Conservation (phyloP, 2,797 vertebrate species). For the Enteromius trimaculatus region DNA sequence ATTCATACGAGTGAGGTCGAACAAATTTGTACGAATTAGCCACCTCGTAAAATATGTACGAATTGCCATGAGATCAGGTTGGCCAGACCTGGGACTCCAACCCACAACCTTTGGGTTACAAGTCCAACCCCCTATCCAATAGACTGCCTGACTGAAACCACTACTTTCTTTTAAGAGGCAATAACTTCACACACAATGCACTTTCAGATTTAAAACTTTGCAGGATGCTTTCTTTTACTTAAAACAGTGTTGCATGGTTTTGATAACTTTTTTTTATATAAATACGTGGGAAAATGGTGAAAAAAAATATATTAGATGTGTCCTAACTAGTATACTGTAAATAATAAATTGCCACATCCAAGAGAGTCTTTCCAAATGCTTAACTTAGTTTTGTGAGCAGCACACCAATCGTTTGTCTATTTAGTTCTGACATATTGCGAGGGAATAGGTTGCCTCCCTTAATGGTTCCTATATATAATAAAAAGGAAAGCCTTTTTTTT, state of each 20-base stretch:
- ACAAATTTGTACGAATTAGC: too few species aligned
- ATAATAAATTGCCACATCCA: not conserved
- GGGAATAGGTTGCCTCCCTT: slow-evolving; percentile 37
- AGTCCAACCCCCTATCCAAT: too few species aligned
- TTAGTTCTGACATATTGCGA: slow-evolving; percentile 30
- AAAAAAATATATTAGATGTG: not conserved
- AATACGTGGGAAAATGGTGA: not conserved
- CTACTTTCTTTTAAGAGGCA: too few species aligned
- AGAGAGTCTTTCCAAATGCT: not conserved
- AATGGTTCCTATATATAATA: slow-evolving; percentile 17
- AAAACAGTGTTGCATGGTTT: not conserved
- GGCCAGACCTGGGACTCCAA: too few species aligned
- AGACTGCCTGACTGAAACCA: too few species aligned
- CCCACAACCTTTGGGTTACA: too few species aligned
- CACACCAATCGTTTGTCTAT: slow-evolving; percentile 4
- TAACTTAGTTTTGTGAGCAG: not conserved
- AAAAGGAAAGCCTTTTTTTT: slow-evolving; percentile 28
- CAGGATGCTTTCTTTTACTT: too few species aligned
- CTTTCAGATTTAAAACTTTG: too few species aligned
- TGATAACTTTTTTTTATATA: not conserved
- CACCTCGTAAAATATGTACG: too few species aligned
- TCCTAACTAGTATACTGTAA: not conserved
- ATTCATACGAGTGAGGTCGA: too few species aligned
- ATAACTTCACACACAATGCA: too few species aligned
- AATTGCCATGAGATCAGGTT: too few species aligned